These are phyloP conservation scores for Chymomyza costata DNA, from an alignment of 1,140 invertebrate genomes.

Conservation along the genomic window DNA sequence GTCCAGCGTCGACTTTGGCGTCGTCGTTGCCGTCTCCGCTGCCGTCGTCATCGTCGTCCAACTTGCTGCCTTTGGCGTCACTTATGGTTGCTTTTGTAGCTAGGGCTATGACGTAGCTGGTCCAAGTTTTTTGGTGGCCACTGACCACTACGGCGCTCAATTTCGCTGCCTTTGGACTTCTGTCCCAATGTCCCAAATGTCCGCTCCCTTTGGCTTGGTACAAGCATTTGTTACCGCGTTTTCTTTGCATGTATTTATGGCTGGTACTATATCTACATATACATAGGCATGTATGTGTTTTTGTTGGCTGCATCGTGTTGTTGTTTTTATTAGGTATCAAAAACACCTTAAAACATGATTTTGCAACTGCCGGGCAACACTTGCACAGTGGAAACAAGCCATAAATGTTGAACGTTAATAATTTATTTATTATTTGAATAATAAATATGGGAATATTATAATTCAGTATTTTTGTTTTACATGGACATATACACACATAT, in stretches of 20 bases:
- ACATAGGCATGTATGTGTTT: constrained; percentile 14
- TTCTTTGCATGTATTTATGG: constrained; percentile 35
- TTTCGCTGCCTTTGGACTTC: no score
- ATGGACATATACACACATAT: no score
- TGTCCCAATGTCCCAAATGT: no score
- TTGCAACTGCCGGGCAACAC: constrained; percentile 59
- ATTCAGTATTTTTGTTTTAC: no score
- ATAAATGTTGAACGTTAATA: no score
- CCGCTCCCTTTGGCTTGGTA: constrained; percentile 56
- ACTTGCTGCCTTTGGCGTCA: constrained; percentile 36
- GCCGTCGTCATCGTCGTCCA: constrained; percentile 35
- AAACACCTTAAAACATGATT: constrained; percentile 73
- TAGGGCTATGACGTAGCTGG: no score
- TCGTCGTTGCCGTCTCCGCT: constrained; percentile 28
- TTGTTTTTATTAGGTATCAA: constrained; percentile 74
- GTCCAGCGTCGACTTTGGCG: constrained; percentile 2
- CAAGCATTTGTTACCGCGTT: constrained; percentile 22
- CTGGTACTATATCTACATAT: no score
- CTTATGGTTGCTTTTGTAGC: no score
- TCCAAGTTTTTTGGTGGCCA: no score
- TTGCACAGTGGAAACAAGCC: constrained; percentile 54
- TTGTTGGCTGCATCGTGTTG: constrained; percentile 38
- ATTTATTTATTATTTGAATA: no score
- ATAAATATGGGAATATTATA: no score
- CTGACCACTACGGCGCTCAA: no score